Evolutionary conservation across 2,888 invertebrate genomes (phyloP).

Genomic region (Hydrotaea cyrtoneurina): DNA sequence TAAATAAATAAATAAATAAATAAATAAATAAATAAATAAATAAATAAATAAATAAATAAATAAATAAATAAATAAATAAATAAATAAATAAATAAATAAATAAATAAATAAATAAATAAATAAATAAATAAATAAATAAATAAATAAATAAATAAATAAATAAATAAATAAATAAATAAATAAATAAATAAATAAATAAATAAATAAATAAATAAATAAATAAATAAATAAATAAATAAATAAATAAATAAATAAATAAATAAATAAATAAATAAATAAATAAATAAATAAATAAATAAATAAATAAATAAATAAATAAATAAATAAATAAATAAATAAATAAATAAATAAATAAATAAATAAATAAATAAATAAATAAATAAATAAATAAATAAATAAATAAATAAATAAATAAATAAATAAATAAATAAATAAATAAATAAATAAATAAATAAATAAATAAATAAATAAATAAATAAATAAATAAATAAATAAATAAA

Average conservation of each 20-base stretch:
- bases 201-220: neutral
- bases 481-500: neutral
- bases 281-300: neutral
- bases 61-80: neutral
- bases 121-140: neutral
- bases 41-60: neutral
- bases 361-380: neutral
- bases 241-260: neutral
- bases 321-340: neutral
- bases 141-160: neutral
- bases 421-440: neutral
- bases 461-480: neutral
- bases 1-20: neutral
- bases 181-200: neutral
- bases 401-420: neutral
- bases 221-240: neutral
- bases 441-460: neutral
- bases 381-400: neutral
- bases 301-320: neutral
- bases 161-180: neutral
- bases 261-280: neutral
- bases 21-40: neutral
- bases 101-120: neutral
- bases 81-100: neutral
- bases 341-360: neutral